phyloP scores from a whole-genome alignment of 2,888 invertebrate species.

The Liopterus haemorrhoidalis region DNA sequence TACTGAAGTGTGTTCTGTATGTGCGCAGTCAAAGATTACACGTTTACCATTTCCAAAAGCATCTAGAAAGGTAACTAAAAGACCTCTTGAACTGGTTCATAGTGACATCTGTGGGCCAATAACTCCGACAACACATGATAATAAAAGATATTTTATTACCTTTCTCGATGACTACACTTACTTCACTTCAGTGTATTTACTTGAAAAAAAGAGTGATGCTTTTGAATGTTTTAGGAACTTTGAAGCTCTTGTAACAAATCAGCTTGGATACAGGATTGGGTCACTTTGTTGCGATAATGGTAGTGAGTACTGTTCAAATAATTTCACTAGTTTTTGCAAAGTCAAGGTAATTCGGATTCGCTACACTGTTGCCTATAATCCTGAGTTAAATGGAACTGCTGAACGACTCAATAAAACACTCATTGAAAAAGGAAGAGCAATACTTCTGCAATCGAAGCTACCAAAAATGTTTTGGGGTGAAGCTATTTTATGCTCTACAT shows the following conservation, averaged over 20 bases:
- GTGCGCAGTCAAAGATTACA: constrained; percentile 12
- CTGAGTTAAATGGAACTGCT: too few relatives aligned
- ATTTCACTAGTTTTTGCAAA: constrained; percentile 17
- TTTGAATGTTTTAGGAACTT: constrained; percentile 19
- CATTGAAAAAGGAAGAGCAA: too few relatives aligned
- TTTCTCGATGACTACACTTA: constrained; percentile 25
- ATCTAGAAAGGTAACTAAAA: constrained; percentile 8
- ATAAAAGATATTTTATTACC: constrained; percentile 19
- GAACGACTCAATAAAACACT: too few relatives aligned
- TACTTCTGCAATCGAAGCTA: constrained; percentile 30
- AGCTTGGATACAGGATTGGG: constrained; percentile 9
- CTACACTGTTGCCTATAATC: too few relatives aligned
- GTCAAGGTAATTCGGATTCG: constrained; percentile 12
- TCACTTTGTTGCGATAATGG: constrained; percentile 22
- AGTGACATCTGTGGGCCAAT: constrained; percentile 22
- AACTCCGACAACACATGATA: constrained; percentile 13
- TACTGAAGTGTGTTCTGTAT: constrained; percentile 13
- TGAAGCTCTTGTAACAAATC: constrained; percentile 7
- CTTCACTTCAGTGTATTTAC: constrained; percentile 15
- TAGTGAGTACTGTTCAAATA: constrained; percentile 22
- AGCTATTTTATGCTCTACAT: constrained; percentile 33
- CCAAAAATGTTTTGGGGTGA: constrained; percentile 40
- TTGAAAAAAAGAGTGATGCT: constrained; percentile 20
- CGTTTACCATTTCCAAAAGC: constrained; percentile 11
- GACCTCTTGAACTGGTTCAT: constrained; percentile 20